Evolutionary conservation across 2,797 vertebrate genomes (phyloP), one percentile per base, ranked within the genome.

Genomic region (Tokudaia tokunoshimensis): DNA sequence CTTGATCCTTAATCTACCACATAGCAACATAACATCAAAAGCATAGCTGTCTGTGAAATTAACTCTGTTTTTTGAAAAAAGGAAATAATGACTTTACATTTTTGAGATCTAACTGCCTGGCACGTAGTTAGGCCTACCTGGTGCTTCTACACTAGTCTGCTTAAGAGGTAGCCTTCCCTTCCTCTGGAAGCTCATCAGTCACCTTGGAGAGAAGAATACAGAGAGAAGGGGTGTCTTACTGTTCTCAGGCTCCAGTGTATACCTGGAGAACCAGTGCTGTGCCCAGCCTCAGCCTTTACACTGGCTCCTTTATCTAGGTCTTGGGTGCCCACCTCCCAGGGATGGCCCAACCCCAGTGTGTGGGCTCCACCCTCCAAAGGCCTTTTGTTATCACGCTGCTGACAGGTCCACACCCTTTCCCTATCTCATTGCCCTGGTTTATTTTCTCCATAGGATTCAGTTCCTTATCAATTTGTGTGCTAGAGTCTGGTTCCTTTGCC

Each of bases 21-120:
- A 37, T 59, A 29, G 44, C 89, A 86, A 70, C n/a, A 37, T 20
- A 37, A 57, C 15, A 72, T 47, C 84, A 88, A 37, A 70, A 74
- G 12, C 50, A 52, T 63, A 41, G 26, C 83, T 91, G 70, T 91
- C 89, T 89, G 37, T 61, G 31, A 94, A 61, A 65, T 41, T 81
- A 81, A 61, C 50, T 91, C 41, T 88, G 24, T 87, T 96, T 63
- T 63, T 94, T n/a, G 3, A 95, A 94, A 85, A 82, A 63, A 80
- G 78, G 47, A 75, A 85, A 41, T 41, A 57, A 13, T 67, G 7
- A 22, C n/a, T 87, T 76, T 37, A 24, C 44, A 50, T 31, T 94
- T 95, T 74, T 94, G 47, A n/a, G 67, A 44, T 76, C 76, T 44
- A 92, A 84, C 34, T 76, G 34, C 70, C 79, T 82, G 50, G 24